Evolutionary conservation across 2,888 invertebrate species (phyloP).

Genomic region (Drosophila longiperda): DNA sequence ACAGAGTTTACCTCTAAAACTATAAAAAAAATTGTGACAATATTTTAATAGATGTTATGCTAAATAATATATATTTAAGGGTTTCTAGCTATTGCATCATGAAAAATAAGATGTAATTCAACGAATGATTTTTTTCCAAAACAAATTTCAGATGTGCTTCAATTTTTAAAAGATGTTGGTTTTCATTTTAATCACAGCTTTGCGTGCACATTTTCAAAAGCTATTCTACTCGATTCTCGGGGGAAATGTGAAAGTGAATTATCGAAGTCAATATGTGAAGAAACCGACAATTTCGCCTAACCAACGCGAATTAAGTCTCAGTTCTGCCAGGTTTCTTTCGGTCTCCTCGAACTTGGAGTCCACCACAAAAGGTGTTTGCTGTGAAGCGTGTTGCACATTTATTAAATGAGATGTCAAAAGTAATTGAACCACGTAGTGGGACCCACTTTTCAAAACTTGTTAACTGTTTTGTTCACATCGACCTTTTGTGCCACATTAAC

Average conservation of each 20-base stretch:
- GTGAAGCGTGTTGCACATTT: constrained; percentile 58
- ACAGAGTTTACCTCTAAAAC: neutral
- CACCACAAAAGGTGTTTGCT: constrained; percentile 17
- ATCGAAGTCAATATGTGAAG: neutral
- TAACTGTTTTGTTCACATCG: constrained; percentile 56
- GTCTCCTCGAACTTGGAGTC: too few species aligned
- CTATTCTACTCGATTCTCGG: neutral
- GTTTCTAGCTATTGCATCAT: neutral
- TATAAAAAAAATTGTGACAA: neutral
- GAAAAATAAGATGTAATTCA: neutral
- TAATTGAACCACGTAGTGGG: constrained; percentile 73
- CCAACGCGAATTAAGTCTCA: neutral
- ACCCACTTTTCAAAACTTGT: constrained; percentile 22
- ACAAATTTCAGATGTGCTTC: neutral
- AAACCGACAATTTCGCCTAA: neutral
- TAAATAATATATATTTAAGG: neutral
- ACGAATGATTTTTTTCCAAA: neutral
- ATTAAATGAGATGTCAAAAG: constrained; percentile 72
- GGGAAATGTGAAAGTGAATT: neutral
- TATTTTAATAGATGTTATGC: neutral
- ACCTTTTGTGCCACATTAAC: constrained; percentile 70
- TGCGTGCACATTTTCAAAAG: neutral
- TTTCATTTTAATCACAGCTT: neutral
- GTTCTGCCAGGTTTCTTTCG: neutral
- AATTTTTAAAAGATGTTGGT: neutral